These are phyloP conservation scores for Lypha dubia DNA, from an alignment of 2,888 invertebrate species.

Conservation along the genomic window DNA sequence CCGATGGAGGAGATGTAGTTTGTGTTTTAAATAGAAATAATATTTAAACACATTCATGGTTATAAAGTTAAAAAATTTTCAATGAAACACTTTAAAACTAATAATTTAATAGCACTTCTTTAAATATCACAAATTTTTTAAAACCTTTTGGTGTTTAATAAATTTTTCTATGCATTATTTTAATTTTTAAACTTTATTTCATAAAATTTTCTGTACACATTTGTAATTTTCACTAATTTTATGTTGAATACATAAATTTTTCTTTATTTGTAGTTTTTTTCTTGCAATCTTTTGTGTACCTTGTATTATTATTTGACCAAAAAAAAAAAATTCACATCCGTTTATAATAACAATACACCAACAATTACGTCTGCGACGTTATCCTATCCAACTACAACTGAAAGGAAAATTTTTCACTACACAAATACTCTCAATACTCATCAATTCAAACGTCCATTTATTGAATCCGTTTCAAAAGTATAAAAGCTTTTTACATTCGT, in stretches of 20 bases:
- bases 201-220: slow-evolving; percentile 15
- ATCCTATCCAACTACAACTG: slow-evolving; percentile 83
- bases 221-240: slow-evolving; percentile 44
- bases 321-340: slow-evolving; percentile 66
- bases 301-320: slow-evolving; percentile 66
- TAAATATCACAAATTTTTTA: neutral
- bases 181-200: neutral
- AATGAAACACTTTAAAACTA: slow-evolving; percentile 1
- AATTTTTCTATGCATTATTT: slow-evolving; percentile 13
- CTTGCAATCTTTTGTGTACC: slow-evolving; percentile 63
- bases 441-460: slow-evolving; percentile 36
- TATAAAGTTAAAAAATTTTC: neutral
- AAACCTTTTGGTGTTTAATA: neutral
- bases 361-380: slow-evolving; percentile 79
- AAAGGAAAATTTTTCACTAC: slow-evolving; percentile 75
- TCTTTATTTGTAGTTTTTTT: slow-evolving; percentile 14
- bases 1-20: slow-evolving; percentile 6
- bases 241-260: neutral
- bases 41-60: slow-evolving; percentile 1
- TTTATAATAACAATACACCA: slow-evolving; percentile 68
- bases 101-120: neutral
- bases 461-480: neutral
- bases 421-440: slow-evolving; percentile 54
- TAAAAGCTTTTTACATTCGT: slow-evolving; percentile 46
- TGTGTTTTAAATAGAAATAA: slow-evolving; percentile 1